Evolutionary conservation across 2,888 invertebrate genomes (phyloP), one percentile per base, ranked within the genome.

Genomic region (Parnassius apollo): DNA sequence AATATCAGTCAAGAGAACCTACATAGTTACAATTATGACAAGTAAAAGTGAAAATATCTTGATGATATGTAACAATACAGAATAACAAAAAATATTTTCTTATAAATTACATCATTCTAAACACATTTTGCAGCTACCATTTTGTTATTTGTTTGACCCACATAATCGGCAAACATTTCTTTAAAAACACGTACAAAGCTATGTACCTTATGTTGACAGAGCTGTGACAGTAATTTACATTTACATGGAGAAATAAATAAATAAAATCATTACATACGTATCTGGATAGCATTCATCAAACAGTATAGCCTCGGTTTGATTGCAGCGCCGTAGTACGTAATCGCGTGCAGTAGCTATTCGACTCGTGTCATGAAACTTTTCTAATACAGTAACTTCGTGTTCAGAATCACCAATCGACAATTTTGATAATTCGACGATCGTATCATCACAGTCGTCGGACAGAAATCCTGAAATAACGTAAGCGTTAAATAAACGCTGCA

Each of bases 241-340:
- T 18, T 13, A 49, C 9, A 13, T 18, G 49, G 13, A 13, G 49
- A 13, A 49, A 49, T 49, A 13, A 4, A 48, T 46, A 48, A 48
- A 49, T 13, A 18, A 49, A 49, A 49, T 12, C 49, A 7, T 18
- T 78, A 90, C 93, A 93, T 80, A 95, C 95, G 91, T 82, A 74
- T 93, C 88, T 68, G 94, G 93, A 85, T 95, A 96, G 80, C 94
- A 93, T 85, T 93, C 91, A 82, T 93, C 91, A 88, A 96, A 96
- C 64, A 85, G 82, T 68, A 94, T 75, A 52, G 94, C 92, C 69
- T 93, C 92, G 35, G 91, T 84, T 85, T 96, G 96, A 68, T 89
- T 90, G 83, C 96, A 96, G 84, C 93, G 93, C 75, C 94, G 92
- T 68, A 96, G 88, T 86, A 92, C 92, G 86, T 87, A 90, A 73